Base-by-base conservation (phyloP, 2,888 invertebrate species). In the Cosmia pyralina region DNA sequence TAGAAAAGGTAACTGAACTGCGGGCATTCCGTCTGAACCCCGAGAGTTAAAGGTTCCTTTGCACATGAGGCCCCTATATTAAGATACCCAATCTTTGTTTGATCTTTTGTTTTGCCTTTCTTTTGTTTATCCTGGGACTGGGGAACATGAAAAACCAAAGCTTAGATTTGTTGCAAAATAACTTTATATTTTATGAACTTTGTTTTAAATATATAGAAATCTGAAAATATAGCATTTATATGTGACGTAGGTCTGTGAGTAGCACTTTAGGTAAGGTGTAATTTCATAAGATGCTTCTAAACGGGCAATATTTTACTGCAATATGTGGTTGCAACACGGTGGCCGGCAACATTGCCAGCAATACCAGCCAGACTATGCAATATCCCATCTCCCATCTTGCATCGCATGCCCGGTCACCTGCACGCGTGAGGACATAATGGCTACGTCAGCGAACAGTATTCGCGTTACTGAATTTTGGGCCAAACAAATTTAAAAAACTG, bases 31-130 rank as follows among this genome's bases (percentile, higher is more conserved):
- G 55, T 34, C 15, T 53, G 48, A 52, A 46, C 52, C 57, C 15
- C 13, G 22, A 41, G 15, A 76, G 41, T 70, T 63, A 67, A 69
- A 59, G 71, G 64, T 57, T 53, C 53, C 13, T 44, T 69, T 60
- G 34, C 63, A 53, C 78, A 69, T 53, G 71, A 53, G 68, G 64
- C 63, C 48, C 52, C 57, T 70, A 59, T 67, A 82, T 82, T 75
- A 79, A 82, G 77, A 79, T 65, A 77, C 64, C 38, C 55, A 70
- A 70, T 68, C 77, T 64, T 64, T 44, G 57, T 38, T 28, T 41
- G 59, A 68, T 75, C 52, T 48, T 81, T 69, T 67, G 59, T 82
- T 67, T 65, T 48, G 11, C 62, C 13, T 50, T 50, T 66, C 34
- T 58, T 70, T 69, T 75, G 34, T 69, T 69, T 44, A 52, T 58